These are phyloP conservation scores for Salvelinus alpinus DNA, from an alignment of 2,113 vertebrate species.

Conservation along the genomic window DNA sequence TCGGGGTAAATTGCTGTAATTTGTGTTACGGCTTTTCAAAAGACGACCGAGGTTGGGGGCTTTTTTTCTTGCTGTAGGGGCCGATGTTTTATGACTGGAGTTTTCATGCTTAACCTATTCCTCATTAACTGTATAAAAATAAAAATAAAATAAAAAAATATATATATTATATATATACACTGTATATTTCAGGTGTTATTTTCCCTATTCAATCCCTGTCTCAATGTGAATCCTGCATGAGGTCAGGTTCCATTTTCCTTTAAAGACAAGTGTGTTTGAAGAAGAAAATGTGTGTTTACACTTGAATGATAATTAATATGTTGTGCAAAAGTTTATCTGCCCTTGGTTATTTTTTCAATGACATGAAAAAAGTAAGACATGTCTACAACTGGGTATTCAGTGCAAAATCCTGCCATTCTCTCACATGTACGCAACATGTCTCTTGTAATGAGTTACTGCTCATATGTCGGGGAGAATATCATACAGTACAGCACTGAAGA, in stretches of 20 bases:
- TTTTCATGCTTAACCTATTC: conserved; percentile 47
- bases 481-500: background rate
- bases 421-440: conserved; percentile 5
- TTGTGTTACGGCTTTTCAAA: conserved; percentile 54
- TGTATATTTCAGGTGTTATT: conserved; percentile 36
- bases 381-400: conserved; percentile 15
- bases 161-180: conserved; percentile 9
- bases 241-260: conserved; percentile 16
- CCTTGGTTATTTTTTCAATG: background rate
- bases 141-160: no score
- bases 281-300: conserved; percentile 10
- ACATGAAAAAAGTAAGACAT: conserved; percentile 7
- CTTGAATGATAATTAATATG: conserved; percentile 12
- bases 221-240: background rate
- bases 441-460: background rate
- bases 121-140: conserved; percentile 34
- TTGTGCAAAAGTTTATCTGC: background rate
- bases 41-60: conserved; percentile 18
- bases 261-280: background rate
- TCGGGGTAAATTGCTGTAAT: conserved; percentile 64
- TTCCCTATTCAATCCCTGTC: conserved; percentile 25
- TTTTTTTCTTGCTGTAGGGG: conserved; percentile 22
- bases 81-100: conserved; percentile 32
- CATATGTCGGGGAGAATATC: background rate
- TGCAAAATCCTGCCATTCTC: conserved; percentile 1